A percentile compares a stretch with the other conserved stretches of the same genome.
Conservation (phyloP, 2,113 vertebrate species). For the Channa argus region DNA sequence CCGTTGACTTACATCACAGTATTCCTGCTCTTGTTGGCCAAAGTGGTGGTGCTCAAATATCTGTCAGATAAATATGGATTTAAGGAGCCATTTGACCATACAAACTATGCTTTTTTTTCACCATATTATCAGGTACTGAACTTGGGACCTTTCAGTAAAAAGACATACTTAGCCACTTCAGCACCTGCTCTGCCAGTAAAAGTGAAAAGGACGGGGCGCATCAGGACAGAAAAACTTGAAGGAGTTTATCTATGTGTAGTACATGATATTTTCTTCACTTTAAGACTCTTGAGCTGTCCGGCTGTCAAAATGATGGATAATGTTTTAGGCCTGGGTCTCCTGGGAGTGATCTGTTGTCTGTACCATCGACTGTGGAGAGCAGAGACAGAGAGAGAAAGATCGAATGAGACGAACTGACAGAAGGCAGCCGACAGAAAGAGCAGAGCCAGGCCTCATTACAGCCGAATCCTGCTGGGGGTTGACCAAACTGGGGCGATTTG, state of each 20-base stretch:
- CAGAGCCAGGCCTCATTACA: constrained; percentile 72
- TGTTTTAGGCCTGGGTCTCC: constrained; percentile 71
- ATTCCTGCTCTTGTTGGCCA: constrained; percentile 53
- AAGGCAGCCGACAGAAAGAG: constrained; percentile 61
- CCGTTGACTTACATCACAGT: constrained; percentile 35
- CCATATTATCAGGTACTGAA: constrained; percentile 22
- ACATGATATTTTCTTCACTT: constrained; percentile 76
- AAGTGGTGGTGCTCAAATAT: constrained; percentile 43
- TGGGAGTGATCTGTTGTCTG: constrained; percentile 77
- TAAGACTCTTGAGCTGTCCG: constrained; percentile 64
- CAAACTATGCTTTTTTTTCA: constrained; percentile 21
- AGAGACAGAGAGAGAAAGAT: constrained; percentile 52
- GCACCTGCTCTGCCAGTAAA: constrained; percentile 39
- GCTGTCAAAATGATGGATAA: constrained; percentile 78
- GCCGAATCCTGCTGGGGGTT: constrained; percentile 73
- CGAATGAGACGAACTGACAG: constrained; percentile 65
- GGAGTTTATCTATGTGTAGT: constrained; percentile 65
- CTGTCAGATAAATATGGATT: constrained; percentile 62
- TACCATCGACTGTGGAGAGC: constrained; percentile 61
- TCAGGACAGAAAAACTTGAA: constrained; percentile 51
- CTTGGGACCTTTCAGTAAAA: constrained; percentile 7
- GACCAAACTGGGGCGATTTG: constrained; percentile 65
- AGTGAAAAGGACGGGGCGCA: constrained; percentile 41
- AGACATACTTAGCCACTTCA: constrained; percentile 5
- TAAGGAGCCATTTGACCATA: constrained; percentile 42